These are phyloP conservation scores for Ormyrus thymus DNA, from an alignment of 2,888 invertebrate genomes.

Conservation along the genomic window DNA sequence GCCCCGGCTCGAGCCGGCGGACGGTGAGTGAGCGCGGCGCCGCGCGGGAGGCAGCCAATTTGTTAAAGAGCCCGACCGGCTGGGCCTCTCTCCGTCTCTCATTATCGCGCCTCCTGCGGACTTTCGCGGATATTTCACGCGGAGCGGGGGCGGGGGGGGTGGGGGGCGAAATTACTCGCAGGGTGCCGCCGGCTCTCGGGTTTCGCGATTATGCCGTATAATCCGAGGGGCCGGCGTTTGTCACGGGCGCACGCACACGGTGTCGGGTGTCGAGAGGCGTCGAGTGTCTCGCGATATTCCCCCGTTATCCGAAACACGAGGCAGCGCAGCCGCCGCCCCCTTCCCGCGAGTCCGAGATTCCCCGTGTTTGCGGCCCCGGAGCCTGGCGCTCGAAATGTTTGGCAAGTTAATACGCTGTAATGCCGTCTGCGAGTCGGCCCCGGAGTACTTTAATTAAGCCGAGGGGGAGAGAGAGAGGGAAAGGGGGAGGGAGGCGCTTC, in stretches of 20 bases:
- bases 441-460: conserved; percentile 54
- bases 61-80: conserved; percentile 27
- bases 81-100: conserved; percentile 36
- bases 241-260: conserved; percentile 60
- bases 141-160: conserved; percentile 10
- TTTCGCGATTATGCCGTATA: conserved; percentile 74
- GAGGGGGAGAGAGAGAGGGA: background rate
- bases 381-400: conserved; percentile 49
- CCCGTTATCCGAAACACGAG: conserved; percentile 73
- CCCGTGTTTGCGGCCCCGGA: background rate
- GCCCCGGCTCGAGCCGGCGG: background rate
- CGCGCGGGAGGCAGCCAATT: conserved; percentile 28
- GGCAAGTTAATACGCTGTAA: conserved; percentile 56
- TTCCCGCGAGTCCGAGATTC: conserved; percentile 24
- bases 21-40: background rate
- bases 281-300: conserved; percentile 71
- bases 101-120: conserved; percentile 50
- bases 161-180: conserved; percentile 60
- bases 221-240: conserved; percentile 70
- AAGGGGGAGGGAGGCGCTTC: no score
- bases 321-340: conserved; percentile 46
- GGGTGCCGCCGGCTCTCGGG: conserved; percentile 62
- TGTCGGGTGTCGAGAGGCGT: conserved; percentile 60
- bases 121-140: conserved; percentile 66
- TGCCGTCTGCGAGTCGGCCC: conserved; percentile 39